Evolutionary conservation across 2,888 invertebrate species (phyloP), one percentile per base, ranked within the genome.

Genomic region (Ennomos quercinarius): DNA sequence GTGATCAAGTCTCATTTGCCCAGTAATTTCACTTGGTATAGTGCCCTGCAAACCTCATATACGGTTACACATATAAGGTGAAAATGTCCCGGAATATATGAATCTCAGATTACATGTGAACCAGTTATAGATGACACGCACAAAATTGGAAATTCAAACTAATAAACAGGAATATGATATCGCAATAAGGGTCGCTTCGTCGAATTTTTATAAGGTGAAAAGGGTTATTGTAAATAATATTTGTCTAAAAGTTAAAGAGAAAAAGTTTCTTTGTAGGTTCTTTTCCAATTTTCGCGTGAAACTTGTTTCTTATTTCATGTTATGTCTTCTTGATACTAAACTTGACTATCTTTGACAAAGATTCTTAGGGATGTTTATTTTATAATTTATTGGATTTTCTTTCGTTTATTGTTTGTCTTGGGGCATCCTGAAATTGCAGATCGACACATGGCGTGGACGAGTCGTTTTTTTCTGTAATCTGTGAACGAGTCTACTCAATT

Each of bases 291-390:
- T 57, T 47, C 51, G 35, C 40, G 36, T 48, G 34, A 40, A 13
- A 44, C 43, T 48, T 42, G 52, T 58, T 39, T 49, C 53, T 59
- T 49, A 53, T 59, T 59, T 40, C 44, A 36, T 49, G 53, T 59
- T 45, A 53, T 41, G 11, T 41, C 52, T 53, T 49, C 41, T 43
- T 34, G 46, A 46, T 35, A 17, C 47, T 47, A 9, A 47, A 57
- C 38, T 43, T 36, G 3, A 42, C 12, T 39, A n/a, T 46, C 47
- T 45, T 57, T 51, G 45, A 41, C 37, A 10, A 41, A 50, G 45
- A 50, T 46, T 45, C 10, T 10, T 40, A 6, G 27, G 46, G 3
- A 42, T 41, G 41, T 46, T 17, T 11, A 12, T 40, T 54, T 54
- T 54, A 41, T 54, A 38, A 42, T 55, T 10, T 41, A 9, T 34